Evolutionary conservation across 2,797 vertebrate species (phyloP), one percentile per base, ranked within the genome.

Genomic region (Ataeniobius toweri): DNA sequence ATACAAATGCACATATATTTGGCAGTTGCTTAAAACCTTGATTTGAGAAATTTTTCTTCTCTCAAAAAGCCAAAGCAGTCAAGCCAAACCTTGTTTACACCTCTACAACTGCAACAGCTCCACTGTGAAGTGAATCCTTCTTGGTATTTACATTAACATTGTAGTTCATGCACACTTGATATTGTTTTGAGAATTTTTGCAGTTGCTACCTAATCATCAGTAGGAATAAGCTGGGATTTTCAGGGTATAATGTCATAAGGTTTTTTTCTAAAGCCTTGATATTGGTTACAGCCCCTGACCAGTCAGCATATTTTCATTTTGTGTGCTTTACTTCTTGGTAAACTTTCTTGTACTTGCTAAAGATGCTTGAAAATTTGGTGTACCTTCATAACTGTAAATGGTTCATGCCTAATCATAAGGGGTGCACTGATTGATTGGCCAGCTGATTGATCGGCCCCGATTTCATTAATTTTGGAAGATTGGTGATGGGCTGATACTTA

Each of bases 1-100:
- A 73, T 71, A 53, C 72, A 80, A 51, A 80, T 78, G 71, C 44
- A 58, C 67, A 69, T 5, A 69, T 69, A 48, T 46, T 69, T 69
- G 41, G 14, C 44, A 48, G n/a, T 48, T 69, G 44, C 13, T 48
- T 22, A 48, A 46, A 69, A 26, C 67, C 26, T 13, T 8, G 12
- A 28, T 24, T 69, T 16, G 6, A 46, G 2, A 26, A 28, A 2
- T 58, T 20, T 13, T 46, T n/a, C 2, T 69, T 1, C 48, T 69
- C n/a, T 48, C 44, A 75, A 36, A 70, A 71, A 22, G 44, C 46
- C 6, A 22, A 67, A 13, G 31, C 28, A 26, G 3, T 83, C 58
- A 50, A 53, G 50, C 26, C 10, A 44, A 56, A 56, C 73, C 44
- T 20, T 8, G 13, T 67, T 67, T 67, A 12, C 8, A 9, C 36